Conservation (phyloP, 2,797 vertebrate species). For the Rhinophrynus dorsalis region DNA sequence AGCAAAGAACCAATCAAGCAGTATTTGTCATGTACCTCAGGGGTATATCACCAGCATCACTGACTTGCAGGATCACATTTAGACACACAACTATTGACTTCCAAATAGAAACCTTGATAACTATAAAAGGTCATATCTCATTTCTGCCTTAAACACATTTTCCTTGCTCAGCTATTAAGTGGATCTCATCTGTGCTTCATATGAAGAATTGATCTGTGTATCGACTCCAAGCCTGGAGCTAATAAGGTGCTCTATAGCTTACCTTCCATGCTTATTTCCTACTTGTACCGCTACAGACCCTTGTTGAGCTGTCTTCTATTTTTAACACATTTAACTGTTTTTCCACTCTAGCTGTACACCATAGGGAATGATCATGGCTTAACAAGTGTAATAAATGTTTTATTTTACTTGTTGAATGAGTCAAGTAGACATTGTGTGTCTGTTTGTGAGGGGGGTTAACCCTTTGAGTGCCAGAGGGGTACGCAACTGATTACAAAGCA, state of each 20-base stretch:
- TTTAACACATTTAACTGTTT: neutral
- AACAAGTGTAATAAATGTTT: neutral
- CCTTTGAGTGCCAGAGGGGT: too few relatives aligned
- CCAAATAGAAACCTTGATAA: neutral
- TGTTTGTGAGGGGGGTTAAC: too few relatives aligned
- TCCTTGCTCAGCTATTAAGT: neutral
- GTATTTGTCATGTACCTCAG: too few relatives aligned
- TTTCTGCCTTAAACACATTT: neutral
- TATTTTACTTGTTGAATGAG: too few relatives aligned
- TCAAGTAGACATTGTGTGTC: too few relatives aligned
- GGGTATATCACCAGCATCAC: neutral
- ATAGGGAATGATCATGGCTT: neutral
- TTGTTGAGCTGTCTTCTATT: neutral
- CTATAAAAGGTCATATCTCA: neutral
- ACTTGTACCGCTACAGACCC: neutral
- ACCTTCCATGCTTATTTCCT: neutral
- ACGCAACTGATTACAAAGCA: too few relatives aligned
- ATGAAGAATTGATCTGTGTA: slow-evolving; percentile 4
- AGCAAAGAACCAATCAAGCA: too few relatives aligned
- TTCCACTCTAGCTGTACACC: neutral
- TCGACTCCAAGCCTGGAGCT: neutral
- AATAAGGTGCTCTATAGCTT: neutral
- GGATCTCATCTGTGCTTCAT: neutral
- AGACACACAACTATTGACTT: neutral
- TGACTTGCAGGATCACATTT: neutral